Base-by-base conservation (phyloP, 2,113 vertebrate genomes). In the Lucifuga dentata region DNA sequence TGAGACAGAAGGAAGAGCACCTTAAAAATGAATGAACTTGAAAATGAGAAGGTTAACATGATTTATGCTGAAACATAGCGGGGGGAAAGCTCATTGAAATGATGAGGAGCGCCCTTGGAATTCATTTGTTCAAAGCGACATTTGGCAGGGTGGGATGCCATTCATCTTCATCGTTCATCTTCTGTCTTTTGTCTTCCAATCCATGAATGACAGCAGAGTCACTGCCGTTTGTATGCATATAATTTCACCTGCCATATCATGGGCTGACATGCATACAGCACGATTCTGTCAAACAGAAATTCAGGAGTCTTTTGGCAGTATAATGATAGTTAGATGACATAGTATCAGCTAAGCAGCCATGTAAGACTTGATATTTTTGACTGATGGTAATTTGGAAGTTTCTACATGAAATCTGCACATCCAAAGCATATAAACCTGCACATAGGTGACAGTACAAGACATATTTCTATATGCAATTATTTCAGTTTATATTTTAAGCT, bases 1-100 rank as follows among this genome's bases (percentile, higher is more conserved):
- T 5, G 60, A 84, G 58, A 73, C 70, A 48, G 73, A 58, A 70
- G 64, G 73, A 65, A 77, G 74, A 78, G 67, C 78, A 60, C 76
- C 86, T 88, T 88, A 89, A 89, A 88, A 85, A 88, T 90, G 87
- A 81, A 90, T 88, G 88, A 90, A 89, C 83, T 90, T 88, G 81
- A 84, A 88, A 88, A 89, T 81, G 81, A 88, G 88, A 91, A 89
- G 87, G 88, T 91, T 91, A 91, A 85, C 83, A 70, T 87, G 87
- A 90, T 91, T 88, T 84, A 88, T 88, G 78, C 76, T 26, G 68
- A 80, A 81, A 83, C 78, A 73, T 66, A 63, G 73, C 21, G 3
- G 13, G 72, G 72, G 58, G 64, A 64, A 57, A 66, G 73, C 83
- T 91, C 81, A 79, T 84, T 83, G 85, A 62, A 83, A 91, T 89